These are phyloP conservation scores for Artibeus lituratus DNA, from an alignment of 2,797 vertebrate species.

Conservation along the genomic window DNA sequence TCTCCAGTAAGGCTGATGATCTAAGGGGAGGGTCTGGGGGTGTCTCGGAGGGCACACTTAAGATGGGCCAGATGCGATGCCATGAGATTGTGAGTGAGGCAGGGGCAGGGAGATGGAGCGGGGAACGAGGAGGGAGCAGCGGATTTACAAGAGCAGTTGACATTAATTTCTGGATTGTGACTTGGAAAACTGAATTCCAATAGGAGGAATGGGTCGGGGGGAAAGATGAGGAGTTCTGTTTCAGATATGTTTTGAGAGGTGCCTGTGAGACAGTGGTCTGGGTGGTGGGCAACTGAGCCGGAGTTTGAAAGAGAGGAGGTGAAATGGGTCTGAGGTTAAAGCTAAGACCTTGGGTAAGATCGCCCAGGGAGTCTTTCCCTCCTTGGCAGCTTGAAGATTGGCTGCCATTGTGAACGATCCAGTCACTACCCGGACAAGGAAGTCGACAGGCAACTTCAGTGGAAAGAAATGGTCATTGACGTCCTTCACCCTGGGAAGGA, in stretches of 20 bases:
- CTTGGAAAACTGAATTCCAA: neutral
- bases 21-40: neutral
- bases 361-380: neutral
- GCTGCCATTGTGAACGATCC: neutral
- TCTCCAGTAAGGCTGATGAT: neutral
- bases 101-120: neutral
- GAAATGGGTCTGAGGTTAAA: neutral
- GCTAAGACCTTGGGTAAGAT: neutral
- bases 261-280: neutral
- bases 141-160: neutral
- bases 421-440: neutral
- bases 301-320: neutral
- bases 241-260: neutral
- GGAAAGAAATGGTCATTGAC: neutral
- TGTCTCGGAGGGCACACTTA: neutral
- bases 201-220: neutral
- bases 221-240: neutral
- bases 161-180: neutral
- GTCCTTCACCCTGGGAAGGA: neutral
- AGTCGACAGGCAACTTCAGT: neutral
- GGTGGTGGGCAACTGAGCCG: neutral
- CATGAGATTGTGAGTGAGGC: neutral
- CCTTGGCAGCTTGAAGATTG: neutral
- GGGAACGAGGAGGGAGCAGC: neutral
- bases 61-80: neutral